Evolutionary conservation across 2,888 invertebrate genomes (phyloP), one percentile per base, ranked within the genome.

Genomic region (Pristionchus maxplancki): DNA sequence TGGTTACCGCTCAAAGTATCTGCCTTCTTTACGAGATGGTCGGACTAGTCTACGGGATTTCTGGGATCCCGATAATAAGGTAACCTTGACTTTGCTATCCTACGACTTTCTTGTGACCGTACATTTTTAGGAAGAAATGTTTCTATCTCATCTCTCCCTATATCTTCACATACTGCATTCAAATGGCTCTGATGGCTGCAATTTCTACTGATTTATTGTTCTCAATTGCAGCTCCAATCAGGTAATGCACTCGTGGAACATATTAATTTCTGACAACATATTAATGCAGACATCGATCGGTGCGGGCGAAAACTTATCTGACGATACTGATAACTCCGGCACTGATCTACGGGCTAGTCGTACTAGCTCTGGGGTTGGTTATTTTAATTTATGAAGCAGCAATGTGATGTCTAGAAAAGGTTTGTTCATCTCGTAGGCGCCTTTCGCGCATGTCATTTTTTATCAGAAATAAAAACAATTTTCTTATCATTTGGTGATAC

Each of bases 61-160:
- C 82, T 1, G 53, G 82, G 17, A 31, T 50, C 5, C 28, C 28
- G 5, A 82, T 82, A 5, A 53, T 82, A 50, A 28, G 82, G 82
- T 82, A 53, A 34, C n/a, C n/a, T n/a, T n/a, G n/a, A n/a, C n/a
- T n/a, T n/a, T n/a, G n/a, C n/a, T n/a, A n/a, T n/a, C n/a, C n/a
- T n/a, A n/a, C n/a, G n/a, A n/a, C n/a, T n/a, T n/a, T n/a, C n/a
- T n/a, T n/a, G n/a, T n/a, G n/a, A n/a, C n/a, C n/a, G n/a, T n/a
- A n/a, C n/a, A n/a, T n/a, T n/a, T n/a, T n/a, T n/a, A 81, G 81
- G 3, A 50, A 81, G 48, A 81, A 17, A 8, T 86, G 86, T 50
- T 86, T 86, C 86, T 28, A 8, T 13, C 17, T 86, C 13, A 50
- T 86, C 86, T 48, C 86, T 48, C 86, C 86, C 15, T 67, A 71